These are phyloP conservation scores for Psittacara wagleri DNA, from an alignment of 2,113 vertebrate genomes.

Conservation along the genomic window DNA sequence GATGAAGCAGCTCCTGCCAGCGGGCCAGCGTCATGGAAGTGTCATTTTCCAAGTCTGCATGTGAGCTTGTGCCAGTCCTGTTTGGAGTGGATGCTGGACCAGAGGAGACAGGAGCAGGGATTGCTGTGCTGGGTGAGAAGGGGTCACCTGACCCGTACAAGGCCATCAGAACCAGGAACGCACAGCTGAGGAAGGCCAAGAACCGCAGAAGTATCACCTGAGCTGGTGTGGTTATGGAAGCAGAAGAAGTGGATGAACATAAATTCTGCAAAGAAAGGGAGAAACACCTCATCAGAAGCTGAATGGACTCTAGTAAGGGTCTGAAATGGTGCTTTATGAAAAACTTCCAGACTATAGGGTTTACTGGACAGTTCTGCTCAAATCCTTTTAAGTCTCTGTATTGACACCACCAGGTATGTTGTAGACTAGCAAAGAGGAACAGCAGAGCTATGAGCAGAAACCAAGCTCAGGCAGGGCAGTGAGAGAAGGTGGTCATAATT, in stretches of 20 bases:
- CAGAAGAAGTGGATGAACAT: conserved; percentile 47
- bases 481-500: not conserved
- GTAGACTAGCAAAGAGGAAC: not conserved
- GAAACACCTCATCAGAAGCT: not conserved
- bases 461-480: not conserved
- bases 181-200: conserved; percentile 86
- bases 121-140: not conserved
- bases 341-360: not conserved
- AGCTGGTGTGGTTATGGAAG: conserved; percentile 73
- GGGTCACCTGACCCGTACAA: conserved; percentile 66
- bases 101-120: conserved; percentile 7
- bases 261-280: conserved; percentile 74
- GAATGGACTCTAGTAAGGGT: not conserved
- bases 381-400: not conserved
- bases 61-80: not conserved
- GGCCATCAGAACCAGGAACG: conserved; percentile 78
- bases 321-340: not conserved
- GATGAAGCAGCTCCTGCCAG: conserved; percentile 78
- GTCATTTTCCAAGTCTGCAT: not conserved
- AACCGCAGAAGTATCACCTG: conserved; percentile 84
- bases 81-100: not conserved
- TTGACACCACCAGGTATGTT: not conserved
- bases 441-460: not conserved
- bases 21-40: not conserved
- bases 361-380: not conserved